phyloP scores from a whole-genome alignment of 2,888 invertebrate species.

The Parnassius glacialis region DNA sequence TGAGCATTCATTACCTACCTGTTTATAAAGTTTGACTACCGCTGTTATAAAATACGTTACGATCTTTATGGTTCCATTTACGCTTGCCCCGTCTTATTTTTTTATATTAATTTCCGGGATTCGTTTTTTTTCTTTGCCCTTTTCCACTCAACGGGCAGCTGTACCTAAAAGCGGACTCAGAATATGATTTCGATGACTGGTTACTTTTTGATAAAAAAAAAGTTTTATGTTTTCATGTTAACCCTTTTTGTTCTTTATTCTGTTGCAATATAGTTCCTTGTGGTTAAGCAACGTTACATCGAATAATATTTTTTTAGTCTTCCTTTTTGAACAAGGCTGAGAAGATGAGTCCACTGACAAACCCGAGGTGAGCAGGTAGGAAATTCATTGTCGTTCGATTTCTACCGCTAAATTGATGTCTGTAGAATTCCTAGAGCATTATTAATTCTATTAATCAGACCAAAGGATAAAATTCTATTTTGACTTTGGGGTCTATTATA shows the following conservation, averaged over 20 bases:
- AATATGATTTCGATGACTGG: slow-evolving; percentile 68
- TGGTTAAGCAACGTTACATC: slow-evolving; percentile 3
- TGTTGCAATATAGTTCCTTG: slow-evolving; percentile 13
- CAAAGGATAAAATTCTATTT: slow-evolving; percentile 37
- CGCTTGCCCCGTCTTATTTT: slow-evolving; percentile 46
- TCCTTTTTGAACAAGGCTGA: slow-evolving; percentile 52
- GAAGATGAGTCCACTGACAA: slow-evolving; percentile 62
- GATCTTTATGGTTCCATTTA: slow-evolving; percentile 47
- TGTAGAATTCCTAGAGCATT: slow-evolving; percentile 20
- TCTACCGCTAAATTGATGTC: slow-evolving; percentile 34
- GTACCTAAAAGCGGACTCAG: slow-evolving; percentile 57
- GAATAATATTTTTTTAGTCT: slow-evolving; percentile 45
- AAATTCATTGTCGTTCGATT: slow-evolving; percentile 66
- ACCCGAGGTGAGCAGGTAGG: slow-evolving; percentile 63
- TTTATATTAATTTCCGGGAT: slow-evolving; percentile 67
- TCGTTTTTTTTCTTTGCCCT: slow-evolving; percentile 41
- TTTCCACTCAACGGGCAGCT: slow-evolving; percentile 63
- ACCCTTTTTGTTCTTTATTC: slow-evolving; percentile 2
- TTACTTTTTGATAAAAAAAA: slow-evolving; percentile 57
- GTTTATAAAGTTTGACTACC: slow-evolving; percentile 23
- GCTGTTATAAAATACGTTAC: slow-evolving; percentile 33
- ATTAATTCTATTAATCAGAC: slow-evolving; percentile 30
- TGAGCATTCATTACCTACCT: background rate
- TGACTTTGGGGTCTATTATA: too few species aligned
- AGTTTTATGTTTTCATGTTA: slow-evolving; percentile 26